These are phyloP conservation scores for Trimorus sp. DNA, from an alignment of 2,888 invertebrate genomes.

Conservation along the genomic window DNA sequence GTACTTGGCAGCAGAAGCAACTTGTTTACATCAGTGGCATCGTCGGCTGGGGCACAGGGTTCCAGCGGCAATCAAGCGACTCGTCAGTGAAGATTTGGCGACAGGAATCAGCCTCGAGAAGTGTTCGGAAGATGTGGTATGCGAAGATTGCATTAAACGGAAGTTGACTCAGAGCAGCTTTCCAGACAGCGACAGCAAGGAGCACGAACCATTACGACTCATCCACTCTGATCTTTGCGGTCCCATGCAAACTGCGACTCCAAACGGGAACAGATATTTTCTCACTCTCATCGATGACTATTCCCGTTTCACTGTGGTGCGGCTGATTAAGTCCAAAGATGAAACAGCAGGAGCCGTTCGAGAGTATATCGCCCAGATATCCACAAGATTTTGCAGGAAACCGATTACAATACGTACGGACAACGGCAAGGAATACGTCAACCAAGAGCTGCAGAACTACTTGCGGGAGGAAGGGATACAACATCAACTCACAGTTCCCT, in stretches of 20 bases:
- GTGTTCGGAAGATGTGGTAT: slow-evolving; percentile 62
- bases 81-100: too few relatives aligned
- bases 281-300: slow-evolving; percentile 65
- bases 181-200: not conserved
- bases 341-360: slow-evolving; percentile 32
- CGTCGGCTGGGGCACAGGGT: not conserved
- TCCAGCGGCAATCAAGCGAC: not conserved
- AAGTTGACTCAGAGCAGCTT: slow-evolving; percentile 67
- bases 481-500: too few relatives aligned
- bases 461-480: too few relatives aligned
- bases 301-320: slow-evolving; percentile 48
- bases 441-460: slow-evolving; percentile 28
- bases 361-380: slow-evolving; percentile 44
- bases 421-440: slow-evolving; percentile 37
- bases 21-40: not conserved
- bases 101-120: too few relatives aligned
- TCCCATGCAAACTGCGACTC: slow-evolving; percentile 66
- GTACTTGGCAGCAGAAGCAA: not conserved
- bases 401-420: slow-evolving; percentile 17
- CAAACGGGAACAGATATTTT: slow-evolving; percentile 63
- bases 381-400: slow-evolving; percentile 42
- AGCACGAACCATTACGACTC: slow-evolving; percentile 40
- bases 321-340: slow-evolving; percentile 53
- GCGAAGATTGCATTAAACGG: slow-evolving; percentile 68
- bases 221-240: slow-evolving; percentile 70